Evolutionary conservation across 2,888 invertebrate genomes (phyloP), one percentile per base, ranked within the genome.

Genomic region (Chorisops tibialis): DNA sequence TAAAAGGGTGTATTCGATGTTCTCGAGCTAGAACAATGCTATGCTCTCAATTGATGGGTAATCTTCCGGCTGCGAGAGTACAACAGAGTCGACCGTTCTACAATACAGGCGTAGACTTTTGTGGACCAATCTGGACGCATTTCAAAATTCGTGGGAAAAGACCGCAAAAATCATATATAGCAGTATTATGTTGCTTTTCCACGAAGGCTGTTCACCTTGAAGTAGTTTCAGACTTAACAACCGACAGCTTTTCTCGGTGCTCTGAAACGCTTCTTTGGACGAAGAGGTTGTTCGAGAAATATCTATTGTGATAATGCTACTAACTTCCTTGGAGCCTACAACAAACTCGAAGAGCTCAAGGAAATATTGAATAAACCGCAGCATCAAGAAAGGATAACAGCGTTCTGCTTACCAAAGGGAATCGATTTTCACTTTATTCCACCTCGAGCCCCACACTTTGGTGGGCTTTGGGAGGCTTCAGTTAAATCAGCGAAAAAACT

Each of bases 311-410:
- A 70, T 43, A 66, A 68, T 48, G 71, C 70, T 4, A 68, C 68
- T 1, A 70, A 68, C 19, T 70, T 72, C 30, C 45, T 65, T 7
- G 71, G 71, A 7, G 70, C 70, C 1, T 48, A 60, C 5, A 45
- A 48, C 2, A 62, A 69, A 39, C 38, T 69, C 5, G 62, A 37
- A 9, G 37, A 37, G 62, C 16, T 50, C 63, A 6, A 37, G 6
- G 37, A 37, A 37, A 6, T 37, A 37, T 37, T 37, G 7, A 37
- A 37, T 37, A 11, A 37, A 9, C 7, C 6, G 11, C 6, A 37
- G 11, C 37, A 37, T 6, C 11, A 37, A 9, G 37, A 11, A 6
- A 6, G 11, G 37, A 37, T 37, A 9, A 37, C 11, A 9, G 7
- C 6, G 37, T 37, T 37, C 11, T 37, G 37, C 11, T 9, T 9